These are phyloP conservation scores for Sturmia bella DNA, from an alignment of 2,888 invertebrate genomes.

Conservation along the genomic window DNA sequence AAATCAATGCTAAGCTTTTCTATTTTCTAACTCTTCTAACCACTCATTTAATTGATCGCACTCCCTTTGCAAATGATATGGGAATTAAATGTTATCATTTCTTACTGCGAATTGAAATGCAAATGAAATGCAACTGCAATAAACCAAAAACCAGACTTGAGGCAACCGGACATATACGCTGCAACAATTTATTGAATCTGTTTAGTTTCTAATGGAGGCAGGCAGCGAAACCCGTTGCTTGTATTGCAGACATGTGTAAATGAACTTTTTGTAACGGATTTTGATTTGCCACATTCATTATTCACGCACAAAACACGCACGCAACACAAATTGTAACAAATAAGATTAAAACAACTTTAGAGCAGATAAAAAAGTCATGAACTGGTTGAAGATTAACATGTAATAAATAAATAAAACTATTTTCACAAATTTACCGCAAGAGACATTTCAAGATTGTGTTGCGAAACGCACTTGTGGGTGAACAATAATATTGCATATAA, in stretches of 20 bases:
- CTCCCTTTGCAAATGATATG: too few relatives aligned
- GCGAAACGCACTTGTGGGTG: not conserved
- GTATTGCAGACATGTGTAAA: constrained; percentile 28
- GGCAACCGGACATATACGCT: constrained; percentile 20
- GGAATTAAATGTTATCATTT: too few relatives aligned
- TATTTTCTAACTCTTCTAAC: too few relatives aligned
- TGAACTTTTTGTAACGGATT: constrained; percentile 51
- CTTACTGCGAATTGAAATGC: not conserved
- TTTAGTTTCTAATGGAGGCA: not conserved
- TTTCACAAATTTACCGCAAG: constrained; percentile 3
- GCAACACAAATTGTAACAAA: constrained; percentile 41
- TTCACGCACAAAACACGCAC: constrained; percentile 40
- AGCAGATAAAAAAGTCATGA: constrained; percentile 14
- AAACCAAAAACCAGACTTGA: constrained; percentile 6
- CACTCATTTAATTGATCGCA: too few relatives aligned
- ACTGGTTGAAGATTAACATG: constrained; percentile 8
- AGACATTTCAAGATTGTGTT: constrained; percentile 5
- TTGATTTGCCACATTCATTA: constrained; percentile 39
- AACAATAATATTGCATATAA: not conserved
- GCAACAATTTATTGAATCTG: constrained; percentile 39
- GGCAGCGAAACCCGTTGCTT: constrained; percentile 34
- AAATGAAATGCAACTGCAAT: not conserved
- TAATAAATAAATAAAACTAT: not conserved
- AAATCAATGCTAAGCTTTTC: too few relatives aligned
- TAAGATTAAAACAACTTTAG: constrained; percentile 20